phyloP scores from a whole-genome alignment of 2,113 vertebrate species.

The Amia ocellicauda region DNA sequence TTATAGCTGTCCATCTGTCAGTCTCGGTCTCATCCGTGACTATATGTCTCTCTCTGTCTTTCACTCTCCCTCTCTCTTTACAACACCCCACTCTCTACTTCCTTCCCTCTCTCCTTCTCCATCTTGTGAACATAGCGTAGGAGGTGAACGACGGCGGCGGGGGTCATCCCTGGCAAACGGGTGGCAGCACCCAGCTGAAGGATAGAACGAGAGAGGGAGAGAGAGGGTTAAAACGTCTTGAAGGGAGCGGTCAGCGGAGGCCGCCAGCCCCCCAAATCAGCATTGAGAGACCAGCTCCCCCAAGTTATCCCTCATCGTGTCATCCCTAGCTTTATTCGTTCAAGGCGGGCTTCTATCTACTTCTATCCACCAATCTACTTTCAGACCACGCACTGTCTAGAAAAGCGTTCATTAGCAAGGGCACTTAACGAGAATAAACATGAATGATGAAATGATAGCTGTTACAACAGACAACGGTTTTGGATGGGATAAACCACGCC shows the following conservation, averaged over 20 bases:
- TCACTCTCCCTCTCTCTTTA: background rate
- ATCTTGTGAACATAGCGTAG: conserved; percentile 66
- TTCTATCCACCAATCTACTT: no score
- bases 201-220: conserved; percentile 20
- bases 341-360: no score
- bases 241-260: background rate
- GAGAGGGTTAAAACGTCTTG: background rate
- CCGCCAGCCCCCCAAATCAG: background rate
- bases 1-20: background rate
- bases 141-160: conserved; percentile 80
- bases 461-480: no score
- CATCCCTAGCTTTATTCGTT: no score
- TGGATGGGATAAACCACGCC: no score
- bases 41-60: conserved; percentile 19
- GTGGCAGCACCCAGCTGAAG: conserved; percentile 80
- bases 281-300: no score
- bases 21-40: conserved; percentile 5
- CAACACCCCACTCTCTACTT: background rate
- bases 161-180: conserved; percentile 85
- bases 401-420: no score
- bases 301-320: no score
- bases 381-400: no score
- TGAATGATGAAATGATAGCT: no score
- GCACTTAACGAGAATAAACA: no score
- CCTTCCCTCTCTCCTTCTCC: conserved; percentile 18